Base-by-base conservation (phyloP, 2,888 invertebrate species). In the Rhamnusium bicolor region DNA sequence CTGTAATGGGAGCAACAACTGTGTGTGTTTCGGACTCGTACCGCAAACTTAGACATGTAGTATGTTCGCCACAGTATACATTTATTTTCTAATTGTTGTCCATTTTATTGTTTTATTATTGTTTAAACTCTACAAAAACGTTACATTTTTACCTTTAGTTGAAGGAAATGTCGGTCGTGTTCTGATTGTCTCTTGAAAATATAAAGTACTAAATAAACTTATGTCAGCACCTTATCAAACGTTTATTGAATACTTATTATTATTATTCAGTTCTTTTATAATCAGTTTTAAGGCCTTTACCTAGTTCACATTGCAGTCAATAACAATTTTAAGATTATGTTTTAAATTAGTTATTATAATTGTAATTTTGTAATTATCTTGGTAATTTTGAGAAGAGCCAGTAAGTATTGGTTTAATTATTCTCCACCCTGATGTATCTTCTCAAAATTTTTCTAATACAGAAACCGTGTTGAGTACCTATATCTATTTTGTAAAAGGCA, bases 1-100 rank as follows among this genome's bases (percentile, higher is more conserved):
- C 49, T 69, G 60, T 53, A 83, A 89, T 90, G 90, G 90, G 90
- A 90, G 90, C 90, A 90, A 90, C 90, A 90, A 90, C 90, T 86
- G 71, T 73, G 75, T 76, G 74, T 78, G 75, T 78, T 73, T 78
- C 72, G 76, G 72, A 71, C 73, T 73, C 73, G 73, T 73, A 71
- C 62, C 58, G 58, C 65, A 60, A 68, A 61, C 29, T 63, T 74
- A 73, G 73, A 54, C n/a, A n/a, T n/a, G n/a, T 72, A 60, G 61
- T 18, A 62, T 51, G 21, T 71, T 62, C 54, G 49, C 21, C 58
- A 69, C 51, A 56, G 62, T 46, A 63, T 46, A n/a, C 56, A 24
- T 69, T 61, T 54, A 54, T 65, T 70, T 61, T 61, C 65, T 63
- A 60, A 69, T 63, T 73, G 67, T 71, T 69, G 63, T 75, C 67